phyloP scores from a whole-genome alignment of 2,888 invertebrate genomes.

The Stenotaenia linearis region DNA sequence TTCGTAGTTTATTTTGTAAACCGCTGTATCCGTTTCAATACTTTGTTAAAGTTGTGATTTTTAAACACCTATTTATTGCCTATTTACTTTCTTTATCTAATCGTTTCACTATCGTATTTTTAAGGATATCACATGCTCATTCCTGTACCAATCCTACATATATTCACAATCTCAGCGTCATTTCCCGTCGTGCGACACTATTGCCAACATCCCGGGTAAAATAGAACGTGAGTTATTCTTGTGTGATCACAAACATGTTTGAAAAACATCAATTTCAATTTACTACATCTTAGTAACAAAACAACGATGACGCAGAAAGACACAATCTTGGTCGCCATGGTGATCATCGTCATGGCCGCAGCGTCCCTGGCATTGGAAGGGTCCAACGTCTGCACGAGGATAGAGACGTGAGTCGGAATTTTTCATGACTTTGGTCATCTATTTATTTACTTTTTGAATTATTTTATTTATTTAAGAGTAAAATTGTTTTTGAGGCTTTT shows the following conservation, averaged over 20 bases:
- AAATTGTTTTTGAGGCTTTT: background rate
- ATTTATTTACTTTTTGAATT: background rate
- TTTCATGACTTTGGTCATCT: background rate
- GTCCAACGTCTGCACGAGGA: background rate
- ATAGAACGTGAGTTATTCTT: background rate
- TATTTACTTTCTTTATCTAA: no score
- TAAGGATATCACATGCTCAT: background rate
- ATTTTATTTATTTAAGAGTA: background rate
- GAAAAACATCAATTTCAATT: constrained; percentile 19
- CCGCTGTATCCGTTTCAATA: background rate
- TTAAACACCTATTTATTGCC: background rate
- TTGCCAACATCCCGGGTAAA: background rate
- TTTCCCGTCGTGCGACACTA: background rate
- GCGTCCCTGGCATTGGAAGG: background rate
- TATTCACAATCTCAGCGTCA: background rate
- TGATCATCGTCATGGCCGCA: constrained; percentile 8
- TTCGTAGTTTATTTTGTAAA: background rate
- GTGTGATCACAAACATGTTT: background rate
- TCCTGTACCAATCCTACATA: background rate
- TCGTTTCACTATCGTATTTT: background rate
- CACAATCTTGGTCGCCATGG: background rate
- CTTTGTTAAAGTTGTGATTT: background rate
- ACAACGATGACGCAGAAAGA: background rate
- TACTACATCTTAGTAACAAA: background rate
- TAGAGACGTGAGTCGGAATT: background rate